Evolutionary conservation across 2,888 invertebrate species (phyloP), one percentile per base, ranked within the genome.

Genomic region (Cosmorhoe ocellata): DNA sequence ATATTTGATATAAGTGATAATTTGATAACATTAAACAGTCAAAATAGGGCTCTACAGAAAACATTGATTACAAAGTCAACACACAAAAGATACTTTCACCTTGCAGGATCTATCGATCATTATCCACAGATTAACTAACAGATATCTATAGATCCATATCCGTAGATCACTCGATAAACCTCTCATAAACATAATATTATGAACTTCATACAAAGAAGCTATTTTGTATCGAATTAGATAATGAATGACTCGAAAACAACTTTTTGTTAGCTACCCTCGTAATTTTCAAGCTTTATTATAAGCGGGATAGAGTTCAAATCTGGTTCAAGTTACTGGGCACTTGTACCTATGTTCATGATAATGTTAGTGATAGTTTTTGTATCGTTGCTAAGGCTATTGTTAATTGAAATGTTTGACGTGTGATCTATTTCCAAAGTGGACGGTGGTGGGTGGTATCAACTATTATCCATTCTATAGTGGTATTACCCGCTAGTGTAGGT

Each of bases 321-420:
- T 11, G 18, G 42, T 39, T 52, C 11, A 58, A 58, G 62, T 22
- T 58, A 18, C 45, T 39, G 39, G 12, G 5, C 2, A 18, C 18
- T 18, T 18, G 4, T 18, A 4, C 2, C 3, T 18, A 2, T 18
- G 18, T n/a, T n/a, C n/a, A 4, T 18, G 18, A 2, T 18, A 3
- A 27, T 12, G 6, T 10, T 28, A 30, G 2, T 18, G 31, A 30
- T 43, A 36, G 59, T 62, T 66, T 68, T 67, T 67, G 64, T 61
- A 18, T 18, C 18, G 18, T 3, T 70, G 61, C 57, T 61, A 64
- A 65, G 60, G 63, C 71, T 63, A 76, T 79, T 79, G 79, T 78
- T 74, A 76, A 79, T 79, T 79, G 78, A 79, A 74, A 69, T 66
- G 72, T 76, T 74, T 69, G 71, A 75, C 68, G 64, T 64, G 62